These are phyloP conservation scores for Leptopilina clavipes DNA, from an alignment of 1,140 invertebrate species.

Conservation along the genomic window DNA sequence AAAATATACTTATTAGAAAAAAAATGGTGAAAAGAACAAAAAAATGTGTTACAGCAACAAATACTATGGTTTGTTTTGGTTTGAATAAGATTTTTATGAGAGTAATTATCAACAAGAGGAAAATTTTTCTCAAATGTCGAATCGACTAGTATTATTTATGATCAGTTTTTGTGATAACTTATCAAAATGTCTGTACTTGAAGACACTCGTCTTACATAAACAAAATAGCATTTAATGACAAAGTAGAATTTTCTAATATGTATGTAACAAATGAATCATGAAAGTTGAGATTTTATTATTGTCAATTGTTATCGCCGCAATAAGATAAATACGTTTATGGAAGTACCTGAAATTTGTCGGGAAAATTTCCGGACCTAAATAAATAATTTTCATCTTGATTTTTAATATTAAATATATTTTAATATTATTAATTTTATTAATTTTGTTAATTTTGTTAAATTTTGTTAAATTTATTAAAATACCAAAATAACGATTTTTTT, in stretches of 20 bases:
- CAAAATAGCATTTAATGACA: neutral
- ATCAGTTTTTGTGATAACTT: neutral
- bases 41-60: too few species aligned
- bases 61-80: too few species aligned
- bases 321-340: neutral
- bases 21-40: neutral
- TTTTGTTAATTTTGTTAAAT: too few species aligned
- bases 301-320: neutral
- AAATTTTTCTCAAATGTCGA: neutral
- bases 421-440: too few species aligned
- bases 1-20: too few species aligned
- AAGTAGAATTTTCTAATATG: neutral
- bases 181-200: neutral
- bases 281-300: neutral
- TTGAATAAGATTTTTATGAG: too few species aligned
- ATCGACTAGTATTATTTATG: neutral
- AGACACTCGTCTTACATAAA: conserved; percentile 9
- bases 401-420: too few species aligned
- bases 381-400: too few species aligned
- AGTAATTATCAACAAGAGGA: neutral
- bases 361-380: conserved; percentile 69
- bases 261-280: conserved; percentile 1
- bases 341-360: conserved; percentile 71
- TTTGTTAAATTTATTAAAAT: too few species aligned
- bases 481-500: too few species aligned